Base-by-base conservation (phyloP, 2,888 invertebrate genomes). In the Syritta pipiens region DNA sequence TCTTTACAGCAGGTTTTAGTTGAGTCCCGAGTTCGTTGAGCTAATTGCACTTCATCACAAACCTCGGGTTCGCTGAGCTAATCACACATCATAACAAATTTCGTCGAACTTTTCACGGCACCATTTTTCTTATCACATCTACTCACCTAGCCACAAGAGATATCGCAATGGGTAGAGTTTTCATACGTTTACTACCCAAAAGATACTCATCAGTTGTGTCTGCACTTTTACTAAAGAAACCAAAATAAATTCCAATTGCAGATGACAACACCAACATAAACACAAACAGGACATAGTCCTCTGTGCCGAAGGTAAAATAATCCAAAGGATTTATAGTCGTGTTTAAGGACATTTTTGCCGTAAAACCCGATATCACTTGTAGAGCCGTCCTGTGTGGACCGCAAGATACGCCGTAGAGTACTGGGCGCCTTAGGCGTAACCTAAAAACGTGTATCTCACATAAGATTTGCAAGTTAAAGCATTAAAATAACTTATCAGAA, bases 131-230 rank as follows among this genome's bases (percentile, higher is more conserved):
- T 14, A 10, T 90, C 24, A 0, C 0, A 12, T 14, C 30, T 5
- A 63, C 82, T 40, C 19, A 87, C 88, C 88, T 87, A 35, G 93
- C 92, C 71, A 93, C 88, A 7, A 93, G 86, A 0, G 92, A 92
- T 84, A 93, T 90, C n/a, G 92, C 90, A 53, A 93, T 91, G 0
- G 93, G 93, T 82, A 92, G 88, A 0, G 90, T 89, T 71, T 90
- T 89, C 89, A 92, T 90, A 67, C 89, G 89, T 69, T 90, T 89
- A 44, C 90, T 90, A 4, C 91, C 92, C 83, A 91, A 89, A 28
- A 93, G 87, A 84, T 92, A 92, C 76, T 90, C 90, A 28, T 91
- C 90, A 0, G 88, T 88, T 1, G 90, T 90, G 74, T 90, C 91
- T 55, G 90, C 87, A 35, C 88, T 84, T 82, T 89, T 90, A 37